Conservation (phyloP, 2,113 vertebrate genomes). For the Daboia siamensis region DNA sequence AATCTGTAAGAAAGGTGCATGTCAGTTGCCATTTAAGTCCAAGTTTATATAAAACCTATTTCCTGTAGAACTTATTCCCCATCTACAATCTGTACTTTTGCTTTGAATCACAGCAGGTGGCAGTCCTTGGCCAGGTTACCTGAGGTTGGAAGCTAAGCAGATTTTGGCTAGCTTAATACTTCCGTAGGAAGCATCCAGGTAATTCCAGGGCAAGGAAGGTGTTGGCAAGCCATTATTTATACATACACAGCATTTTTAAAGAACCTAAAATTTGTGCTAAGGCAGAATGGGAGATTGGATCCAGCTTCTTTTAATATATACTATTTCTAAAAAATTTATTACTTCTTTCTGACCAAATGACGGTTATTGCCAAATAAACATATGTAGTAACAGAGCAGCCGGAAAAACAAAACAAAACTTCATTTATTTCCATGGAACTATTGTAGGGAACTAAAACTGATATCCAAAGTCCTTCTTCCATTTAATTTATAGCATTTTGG, state of each 20-base stretch:
- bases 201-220: neutral
- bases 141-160: neutral
- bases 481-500: conserved; percentile 30
- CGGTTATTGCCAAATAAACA: neutral
- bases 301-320: neutral
- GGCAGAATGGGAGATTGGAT: neutral
- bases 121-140: neutral
- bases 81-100: neutral
- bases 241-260: neutral
- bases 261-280: neutral
- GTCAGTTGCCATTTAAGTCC: neutral
- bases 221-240: neutral
- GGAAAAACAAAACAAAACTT: neutral
- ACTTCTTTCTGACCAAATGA: neutral
- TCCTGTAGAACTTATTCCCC: neutral
- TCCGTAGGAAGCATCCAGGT: neutral
- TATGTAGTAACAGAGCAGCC: neutral
- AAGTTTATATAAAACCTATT: neutral
- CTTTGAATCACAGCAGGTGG: neutral
- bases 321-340: neutral
- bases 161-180: neutral
- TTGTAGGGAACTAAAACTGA: conserved; percentile 5
- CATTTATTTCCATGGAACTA: neutral
- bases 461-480: conserved; percentile 28
- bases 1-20: neutral